Conservation (phyloP, 2,888 invertebrate genomes). For the Antheraea yamamai region DNA sequence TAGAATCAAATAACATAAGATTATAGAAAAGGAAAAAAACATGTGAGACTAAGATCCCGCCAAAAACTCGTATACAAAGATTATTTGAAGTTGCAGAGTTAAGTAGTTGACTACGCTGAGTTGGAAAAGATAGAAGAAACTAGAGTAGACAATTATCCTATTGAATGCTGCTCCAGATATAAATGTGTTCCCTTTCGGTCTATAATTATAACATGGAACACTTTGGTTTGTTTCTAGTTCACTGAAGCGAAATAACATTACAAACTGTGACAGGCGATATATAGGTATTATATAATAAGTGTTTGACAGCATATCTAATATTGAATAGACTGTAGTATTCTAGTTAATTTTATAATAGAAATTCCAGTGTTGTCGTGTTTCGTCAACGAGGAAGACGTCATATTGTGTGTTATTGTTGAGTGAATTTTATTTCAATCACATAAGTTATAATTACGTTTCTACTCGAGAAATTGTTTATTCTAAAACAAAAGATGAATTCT, state of each 20-base stretch:
- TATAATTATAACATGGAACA: not conserved
- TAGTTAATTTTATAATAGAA: not conserved
- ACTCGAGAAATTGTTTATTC: not conserved
- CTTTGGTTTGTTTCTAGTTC: slow-evolving; percentile 10
- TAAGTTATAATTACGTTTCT: not conserved
- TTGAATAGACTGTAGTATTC: not conserved
- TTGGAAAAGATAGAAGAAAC: not conserved
- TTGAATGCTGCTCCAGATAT: not conserved
- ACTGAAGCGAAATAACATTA: slow-evolving; percentile 12
- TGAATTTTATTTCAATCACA: not conserved
- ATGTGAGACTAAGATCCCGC: too few relatives aligned
- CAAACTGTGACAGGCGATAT: slow-evolving; percentile 4
- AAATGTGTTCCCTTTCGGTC: not conserved
- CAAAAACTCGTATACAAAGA: not conserved
- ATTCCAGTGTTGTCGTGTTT: not conserved
- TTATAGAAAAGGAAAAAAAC: too few relatives aligned
- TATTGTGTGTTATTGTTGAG: not conserved
- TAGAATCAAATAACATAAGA: too few relatives aligned
- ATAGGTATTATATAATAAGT: not conserved
- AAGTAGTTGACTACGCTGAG: not conserved
- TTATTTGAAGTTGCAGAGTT: not conserved
- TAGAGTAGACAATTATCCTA: not conserved
- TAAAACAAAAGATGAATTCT: not conserved
- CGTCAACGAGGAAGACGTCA: not conserved
- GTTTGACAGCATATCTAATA: not conserved